Conservation (phyloP, 2,797 vertebrate genomes). For the Lepidocolaptes lacrymiger region DNA sequence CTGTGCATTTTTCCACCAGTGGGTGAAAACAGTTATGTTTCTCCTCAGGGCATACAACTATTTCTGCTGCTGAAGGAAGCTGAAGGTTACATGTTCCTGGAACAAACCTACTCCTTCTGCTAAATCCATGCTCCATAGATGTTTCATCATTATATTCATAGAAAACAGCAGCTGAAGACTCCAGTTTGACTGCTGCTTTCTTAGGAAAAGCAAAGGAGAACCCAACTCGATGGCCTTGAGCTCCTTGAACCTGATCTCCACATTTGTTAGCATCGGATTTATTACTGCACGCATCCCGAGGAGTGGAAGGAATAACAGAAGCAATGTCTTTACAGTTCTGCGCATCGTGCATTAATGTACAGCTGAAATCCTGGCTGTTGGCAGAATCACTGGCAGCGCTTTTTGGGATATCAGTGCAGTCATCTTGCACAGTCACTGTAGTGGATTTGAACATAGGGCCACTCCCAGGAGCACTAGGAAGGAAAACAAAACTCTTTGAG, state of each 20-base stretch:
- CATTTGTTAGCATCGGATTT: conserved; percentile 53
- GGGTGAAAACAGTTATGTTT: conserved; percentile 26
- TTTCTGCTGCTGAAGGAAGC: conserved; percentile 65
- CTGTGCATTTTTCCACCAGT: conserved; percentile 37
- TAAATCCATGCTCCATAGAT: conserved; percentile 65
- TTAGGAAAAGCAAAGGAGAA: conserved; percentile 90
- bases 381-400: conserved; percentile 25
- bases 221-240: conserved; percentile 78
- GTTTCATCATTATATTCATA: conserved; percentile 83
- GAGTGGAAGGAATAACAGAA: conserved; percentile 13
- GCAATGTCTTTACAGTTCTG: conserved; percentile 46
- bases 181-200: conserved; percentile 84
- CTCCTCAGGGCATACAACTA: conserved; percentile 62
- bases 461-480: conserved; percentile 90
- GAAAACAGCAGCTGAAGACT: conserved; percentile 87
- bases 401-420: conserved; percentile 53
- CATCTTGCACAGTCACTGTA: conserved; percentile 89
- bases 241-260: conserved; percentile 75
- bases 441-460: conserved; percentile 99
- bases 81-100: conserved; percentile 69
- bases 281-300: conserved; percentile 32
- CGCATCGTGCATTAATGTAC: not conserved
- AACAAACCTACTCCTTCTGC: conserved; percentile 78
- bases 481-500: not conserved
- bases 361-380: conserved; percentile 51